Evolutionary conservation across 2,113 vertebrate genomes (phyloP).

Genomic region (Capreolus pygargus): DNA sequence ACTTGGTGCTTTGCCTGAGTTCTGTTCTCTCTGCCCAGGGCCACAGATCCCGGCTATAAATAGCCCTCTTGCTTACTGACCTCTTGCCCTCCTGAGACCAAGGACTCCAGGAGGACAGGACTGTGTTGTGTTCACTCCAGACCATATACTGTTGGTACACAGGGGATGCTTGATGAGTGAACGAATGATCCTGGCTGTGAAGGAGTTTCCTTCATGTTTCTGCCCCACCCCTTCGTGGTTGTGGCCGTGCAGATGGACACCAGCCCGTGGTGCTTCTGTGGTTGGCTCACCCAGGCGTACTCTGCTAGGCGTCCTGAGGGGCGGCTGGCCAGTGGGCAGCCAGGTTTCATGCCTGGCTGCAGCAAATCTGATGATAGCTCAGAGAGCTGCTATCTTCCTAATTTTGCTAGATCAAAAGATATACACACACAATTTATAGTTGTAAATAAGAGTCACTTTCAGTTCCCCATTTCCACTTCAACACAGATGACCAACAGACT

Average conservation of each 20-base stretch:
- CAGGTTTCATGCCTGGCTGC: neutral
- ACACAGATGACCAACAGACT: neutral
- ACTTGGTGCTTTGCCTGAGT: neutral
- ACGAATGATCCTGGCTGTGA: neutral
- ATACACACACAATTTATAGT: neutral
- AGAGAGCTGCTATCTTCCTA: neutral
- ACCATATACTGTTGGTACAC: fast-evolving
- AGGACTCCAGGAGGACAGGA: neutral
- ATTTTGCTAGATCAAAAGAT: neutral
- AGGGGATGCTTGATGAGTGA: neutral
- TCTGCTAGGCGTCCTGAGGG: neutral
- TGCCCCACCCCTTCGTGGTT: fast-evolving
- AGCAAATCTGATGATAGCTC: neutral
- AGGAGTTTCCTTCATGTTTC: neutral
- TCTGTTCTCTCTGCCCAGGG: neutral
- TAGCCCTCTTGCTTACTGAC: neutral
- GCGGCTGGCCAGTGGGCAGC: neutral
- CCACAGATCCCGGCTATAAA: neutral
- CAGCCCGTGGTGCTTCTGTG: neutral
- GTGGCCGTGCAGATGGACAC: fast-evolving
- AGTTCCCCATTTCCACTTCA: neutral
- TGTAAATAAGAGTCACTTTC: neutral
- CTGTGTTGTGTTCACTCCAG: neutral
- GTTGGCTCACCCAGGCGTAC: neutral
- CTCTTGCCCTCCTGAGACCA: neutral